Evolutionary conservation across 35 echinoderm and acorn worm genomes (phyloP), one percentile per base, ranked within the genome.

Genomic region (Holothuria glaberrima): DNA sequence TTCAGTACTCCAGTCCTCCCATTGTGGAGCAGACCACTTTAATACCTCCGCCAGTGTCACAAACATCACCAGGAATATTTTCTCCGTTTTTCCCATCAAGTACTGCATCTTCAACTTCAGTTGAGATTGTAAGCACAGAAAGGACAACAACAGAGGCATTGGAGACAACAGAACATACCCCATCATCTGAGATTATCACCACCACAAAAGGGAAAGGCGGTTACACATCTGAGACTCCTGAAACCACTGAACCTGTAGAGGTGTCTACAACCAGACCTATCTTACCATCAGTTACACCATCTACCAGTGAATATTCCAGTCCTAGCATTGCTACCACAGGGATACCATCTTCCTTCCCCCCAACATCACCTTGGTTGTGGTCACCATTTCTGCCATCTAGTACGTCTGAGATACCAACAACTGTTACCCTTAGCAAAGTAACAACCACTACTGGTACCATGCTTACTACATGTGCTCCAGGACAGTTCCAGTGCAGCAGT

Each of bases 401-500:
- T 31, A 44, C 91, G 0, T 7, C 17, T 64, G 48, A 21, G 14
- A 90, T 45, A 29, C 13, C 89, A 66, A 77, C 74, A 2, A 60
- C 28, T 30, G 58, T 83, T 21, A 91, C 89, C 18, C 63, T 64
- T 9, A 91, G 52, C 59, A 74, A 60, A 59, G 56, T 59, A 24
- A 75, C 58, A 16, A 87, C 90, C 32, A 34, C 79, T 2, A 52
- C 38, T 70, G 59, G 58, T 21, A 90, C 88, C 28, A 75, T 61
- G 56, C 54, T 63, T n/a, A 67, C 75, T 1, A 86, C 87, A 14
- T 94, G 94, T 89, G 32, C 33, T 5, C 58, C 58, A 34, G 80
- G 90, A 32, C 86, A 95, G 60, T 95, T 86, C 29, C 91, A 86
- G 24, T 95, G 94, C 70, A 27, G 17, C 34, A 95, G 41, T 87